Evolutionary conservation across 2,113 vertebrate genomes (phyloP), one percentile per base, ranked within the genome.

Genomic region (Nannospalax galili): DNA sequence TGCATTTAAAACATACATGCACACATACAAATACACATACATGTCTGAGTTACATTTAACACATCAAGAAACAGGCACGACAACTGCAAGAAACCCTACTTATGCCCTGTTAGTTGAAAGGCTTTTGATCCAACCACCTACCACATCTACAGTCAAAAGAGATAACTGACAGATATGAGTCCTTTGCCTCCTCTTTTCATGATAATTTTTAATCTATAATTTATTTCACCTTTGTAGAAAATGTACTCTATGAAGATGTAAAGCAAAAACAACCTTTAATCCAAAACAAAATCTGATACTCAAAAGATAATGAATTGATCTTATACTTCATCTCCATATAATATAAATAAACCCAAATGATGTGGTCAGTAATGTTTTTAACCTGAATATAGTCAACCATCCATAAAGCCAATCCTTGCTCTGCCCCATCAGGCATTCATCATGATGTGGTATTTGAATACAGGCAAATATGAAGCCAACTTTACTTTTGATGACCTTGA

Each of bases 211-310:
- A 81, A 32, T 45, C 82, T 75, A 81, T 2, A 82, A 89, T 95
- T 91, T 85, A 72, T 93, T 88, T 88, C 5, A 65, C 67, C 45
- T 80, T 40, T 24, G 32, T 9, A 69, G 48, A 94, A 81, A 77
- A 84, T 48, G 7, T 87, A 74, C 40, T 5, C 19, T 67, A 45
- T 60, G 56, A 74, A 84, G 88, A 75, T 60, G 5, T 35, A 87
- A 89, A 84, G 32, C 85, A 32, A 45, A 70, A 81, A 67, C 9
- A 60, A 82, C 16, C 12, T 84, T 88, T 90, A 73, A 67, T 90
- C 60, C 24, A 77, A n/a, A 74, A n/a, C n/a, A 85, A 96, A 87
- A 30, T 64, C 26, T 11, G 26, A 81, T 19, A 87, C 19, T 87
- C 37, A 86, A 22, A 94, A 94, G 19, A 75, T 4, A 40, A 37